Percentiles rank a stretch among this genome's conserved stretches.
phyloP scores from a whole-genome alignment of 2,113 vertebrate species.

The Eudyptes chrysolophus region DNA sequence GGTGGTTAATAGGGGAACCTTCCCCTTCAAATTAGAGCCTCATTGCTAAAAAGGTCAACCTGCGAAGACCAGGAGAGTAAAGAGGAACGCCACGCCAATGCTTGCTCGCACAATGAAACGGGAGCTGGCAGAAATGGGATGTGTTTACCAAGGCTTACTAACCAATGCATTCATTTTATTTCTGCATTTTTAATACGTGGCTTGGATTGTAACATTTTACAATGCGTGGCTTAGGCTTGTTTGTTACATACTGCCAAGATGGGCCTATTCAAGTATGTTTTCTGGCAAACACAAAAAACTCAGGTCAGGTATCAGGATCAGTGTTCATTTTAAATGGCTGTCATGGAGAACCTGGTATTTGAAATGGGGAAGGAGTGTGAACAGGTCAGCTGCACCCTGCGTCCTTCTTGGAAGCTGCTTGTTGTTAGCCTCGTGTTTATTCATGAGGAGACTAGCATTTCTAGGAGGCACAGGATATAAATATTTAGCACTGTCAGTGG shows the following conservation, averaged over 20 bases:
- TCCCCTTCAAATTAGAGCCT: background rate
- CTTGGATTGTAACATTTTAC: background rate
- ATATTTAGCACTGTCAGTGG: constrained; percentile 53
- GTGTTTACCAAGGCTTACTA: background rate
- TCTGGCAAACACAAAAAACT: background rate
- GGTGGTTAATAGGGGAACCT: background rate
- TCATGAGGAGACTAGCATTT: constrained; percentile 2
- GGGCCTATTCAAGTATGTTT: background rate
- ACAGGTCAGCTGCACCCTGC: background rate
- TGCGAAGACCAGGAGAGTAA: background rate
- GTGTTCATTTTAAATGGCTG: constrained; percentile 31
- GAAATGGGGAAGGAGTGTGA: background rate
- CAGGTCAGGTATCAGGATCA: background rate
- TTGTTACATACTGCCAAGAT: background rate
- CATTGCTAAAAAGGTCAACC: background rate
- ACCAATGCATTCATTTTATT: rapidly evolving
- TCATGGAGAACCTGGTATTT: background rate
- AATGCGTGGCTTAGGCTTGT: background rate
- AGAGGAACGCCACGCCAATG: rapidly evolving
- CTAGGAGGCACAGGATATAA: constrained; percentile 27
- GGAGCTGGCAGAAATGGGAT: background rate
- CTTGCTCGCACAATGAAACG: rapidly evolving
- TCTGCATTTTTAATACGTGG: background rate
- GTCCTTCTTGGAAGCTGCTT: background rate
- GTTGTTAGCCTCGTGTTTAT: background rate